A percentile compares a stretch with the other conserved stretches of the same genome.
These are phyloP conservation scores for Empidonax alnorum DNA, from an alignment of 2,113 vertebrate genomes.

Conservation along the genomic window DNA sequence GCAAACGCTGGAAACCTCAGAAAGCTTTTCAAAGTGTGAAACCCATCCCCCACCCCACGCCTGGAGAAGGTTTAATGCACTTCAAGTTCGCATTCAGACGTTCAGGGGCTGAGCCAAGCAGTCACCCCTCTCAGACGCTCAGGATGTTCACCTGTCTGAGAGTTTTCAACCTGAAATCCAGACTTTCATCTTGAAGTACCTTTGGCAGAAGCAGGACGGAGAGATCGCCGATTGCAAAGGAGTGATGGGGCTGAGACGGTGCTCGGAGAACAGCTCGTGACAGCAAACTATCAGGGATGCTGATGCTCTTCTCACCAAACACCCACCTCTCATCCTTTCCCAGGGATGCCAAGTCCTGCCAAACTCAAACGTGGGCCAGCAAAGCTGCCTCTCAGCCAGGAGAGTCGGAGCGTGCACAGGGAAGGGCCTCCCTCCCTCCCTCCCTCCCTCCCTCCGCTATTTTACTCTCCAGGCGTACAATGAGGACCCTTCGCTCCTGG, in stretches of 20 bases:
- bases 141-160: neutral
- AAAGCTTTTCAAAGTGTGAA: constrained; percentile 3
- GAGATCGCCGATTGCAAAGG: neutral
- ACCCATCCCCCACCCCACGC: fast-evolving
- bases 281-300: neutral
- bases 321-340: neutral
- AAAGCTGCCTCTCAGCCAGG: neutral
- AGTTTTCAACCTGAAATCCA: neutral
- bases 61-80: neutral
- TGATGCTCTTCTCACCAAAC: neutral
- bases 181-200: neutral
- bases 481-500: neutral
- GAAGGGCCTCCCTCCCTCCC: neutral
- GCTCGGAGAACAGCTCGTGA: neutral
- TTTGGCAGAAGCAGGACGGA: neutral
- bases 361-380: neutral
- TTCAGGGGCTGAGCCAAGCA: neutral
- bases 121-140: neutral
- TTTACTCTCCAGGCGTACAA: constrained; percentile 9
- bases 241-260: neutral
- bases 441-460: neutral
- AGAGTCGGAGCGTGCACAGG: fast-evolving
- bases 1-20: neutral
- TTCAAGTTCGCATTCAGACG: neutral
- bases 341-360: neutral